These are phyloP conservation scores for Tachina fera DNA, from an alignment of 2,888 invertebrate genomes.

Conservation along the genomic window DNA sequence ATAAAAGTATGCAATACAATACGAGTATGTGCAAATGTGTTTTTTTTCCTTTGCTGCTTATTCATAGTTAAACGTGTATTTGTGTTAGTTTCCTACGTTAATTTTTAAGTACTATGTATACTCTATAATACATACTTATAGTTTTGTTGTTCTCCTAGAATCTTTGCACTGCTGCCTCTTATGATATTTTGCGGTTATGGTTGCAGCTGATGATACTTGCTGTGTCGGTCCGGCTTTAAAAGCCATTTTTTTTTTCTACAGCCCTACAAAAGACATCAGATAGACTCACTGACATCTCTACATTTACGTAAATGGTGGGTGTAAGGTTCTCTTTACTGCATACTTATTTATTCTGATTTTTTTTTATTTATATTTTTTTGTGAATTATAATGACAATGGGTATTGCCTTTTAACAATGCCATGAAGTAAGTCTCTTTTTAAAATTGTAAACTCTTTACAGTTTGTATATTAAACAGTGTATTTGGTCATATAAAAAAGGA, in stretches of 20 bases:
- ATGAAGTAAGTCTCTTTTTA: conserved; percentile 49
- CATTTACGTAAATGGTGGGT: background rate
- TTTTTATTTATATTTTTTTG: conserved; percentile 35
- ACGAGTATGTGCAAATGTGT: no score
- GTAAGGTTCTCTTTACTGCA: background rate
- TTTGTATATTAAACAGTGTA: no score
- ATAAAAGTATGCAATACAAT: background rate
- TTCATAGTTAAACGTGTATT: background rate
- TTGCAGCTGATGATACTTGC: conserved; percentile 23
- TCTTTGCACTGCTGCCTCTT: conserved; percentile 10
- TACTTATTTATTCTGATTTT: conserved; percentile 9
- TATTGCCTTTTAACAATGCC: conserved; percentile 49
- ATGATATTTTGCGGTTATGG: conserved; percentile 14
- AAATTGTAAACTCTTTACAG: conserved; percentile 37
- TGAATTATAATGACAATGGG: conserved; percentile 56
- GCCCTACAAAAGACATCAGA: background rate
- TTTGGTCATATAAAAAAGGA: background rate
- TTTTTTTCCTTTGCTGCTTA: no score
- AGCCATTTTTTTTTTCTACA: background rate
- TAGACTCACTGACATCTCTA: conserved; percentile 11
- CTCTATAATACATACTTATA: conserved; percentile 31
- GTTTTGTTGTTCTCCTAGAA: conserved; percentile 8
- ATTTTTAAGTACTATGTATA: conserved; percentile 62
- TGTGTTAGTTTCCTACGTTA: background rate
- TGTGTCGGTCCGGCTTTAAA: background rate